Base-by-base conservation (phyloP, 2,888 invertebrate genomes). In the Heliconius cydno region DNA sequence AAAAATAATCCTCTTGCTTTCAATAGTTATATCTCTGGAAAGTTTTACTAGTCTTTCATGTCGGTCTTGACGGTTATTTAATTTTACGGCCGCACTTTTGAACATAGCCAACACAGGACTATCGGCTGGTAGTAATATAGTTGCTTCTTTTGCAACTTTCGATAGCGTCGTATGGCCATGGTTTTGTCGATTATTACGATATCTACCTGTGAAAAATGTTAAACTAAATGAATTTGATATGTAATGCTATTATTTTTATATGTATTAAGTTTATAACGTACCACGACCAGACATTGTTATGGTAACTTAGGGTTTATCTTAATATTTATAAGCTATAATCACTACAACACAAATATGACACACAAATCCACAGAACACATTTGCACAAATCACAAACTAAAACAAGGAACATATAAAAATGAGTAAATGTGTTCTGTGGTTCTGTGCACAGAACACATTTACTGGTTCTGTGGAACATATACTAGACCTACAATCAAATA, bases 1-100 rank as follows among this genome's bases (percentile, higher is more conserved):
- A 89, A 98, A 98, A 84, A 98, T 99, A 9, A 98, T 97, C 81
- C 98, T 94, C 89, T 99, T 99, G 91, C 98, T 98, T 87, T 98
- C 98, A 84, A 98, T 98, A 0, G 98, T 98, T 30, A 98, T 96
- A 87, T 98, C 98, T 41, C 98, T 95, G 82, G 97, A 96, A 0
- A 97, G 89, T 92, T 98, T 98, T 0, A 98, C 96, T 52, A 98
- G 96, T 70, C 98, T 94, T 88, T 98, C 98, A 86, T 97, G 96
- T 82, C 97, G 96, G 90, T 98, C 98, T 86, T 98, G 97, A 83
- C 97, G 97, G 1, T 95, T 95, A 85, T 98, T 98, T 63, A 98
- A 90, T 86, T 97, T 96, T 0, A 87, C 80, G 0, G 97, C 95
- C 86, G 96, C 97, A n/a, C 91, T 89, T 84, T 95, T 95, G 89